A percentile compares a stretch with the other conserved stretches of the same genome.
phyloP scores from a whole-genome alignment of 2,113 vertebrate genomes.

The Nansenia antarctica region DNA sequence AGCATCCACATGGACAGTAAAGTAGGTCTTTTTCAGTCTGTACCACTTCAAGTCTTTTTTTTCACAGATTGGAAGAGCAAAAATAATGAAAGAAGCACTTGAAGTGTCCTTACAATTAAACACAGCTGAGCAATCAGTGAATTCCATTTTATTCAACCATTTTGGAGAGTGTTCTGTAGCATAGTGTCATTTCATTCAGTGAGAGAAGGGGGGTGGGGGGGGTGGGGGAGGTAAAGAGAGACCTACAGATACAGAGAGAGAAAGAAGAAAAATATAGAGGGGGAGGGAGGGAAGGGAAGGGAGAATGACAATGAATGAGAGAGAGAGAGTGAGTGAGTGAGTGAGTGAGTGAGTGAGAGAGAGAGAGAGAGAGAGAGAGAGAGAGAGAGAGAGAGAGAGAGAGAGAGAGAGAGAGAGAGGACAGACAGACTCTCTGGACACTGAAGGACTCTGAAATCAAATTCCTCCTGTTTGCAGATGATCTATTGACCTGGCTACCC shows the following conservation, averaged over 20 bases:
- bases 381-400: neutral
- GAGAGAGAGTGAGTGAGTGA: neutral
- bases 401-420: neutral
- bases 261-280: neutral
- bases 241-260: neutral
- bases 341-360: neutral
- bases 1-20: no score
- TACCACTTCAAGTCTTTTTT: no score
- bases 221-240: neutral
- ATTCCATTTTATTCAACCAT: neutral
- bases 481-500: no score
- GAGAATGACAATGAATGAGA: neutral
- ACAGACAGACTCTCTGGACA: no score
- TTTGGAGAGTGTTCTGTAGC: no score
- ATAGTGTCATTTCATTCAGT: no score
- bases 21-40: no score
- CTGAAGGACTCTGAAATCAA: no score
- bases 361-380: slow-evolving; percentile 1
- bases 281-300: neutral
- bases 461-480: no score
- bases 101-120: neutral
- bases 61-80: neutral
- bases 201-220: no score
- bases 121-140: neutral
- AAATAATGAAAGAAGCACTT: neutral